Evolutionary conservation across 2,113 vertebrate genomes (phyloP).

Genomic region (Callaeas wilsoni): DNA sequence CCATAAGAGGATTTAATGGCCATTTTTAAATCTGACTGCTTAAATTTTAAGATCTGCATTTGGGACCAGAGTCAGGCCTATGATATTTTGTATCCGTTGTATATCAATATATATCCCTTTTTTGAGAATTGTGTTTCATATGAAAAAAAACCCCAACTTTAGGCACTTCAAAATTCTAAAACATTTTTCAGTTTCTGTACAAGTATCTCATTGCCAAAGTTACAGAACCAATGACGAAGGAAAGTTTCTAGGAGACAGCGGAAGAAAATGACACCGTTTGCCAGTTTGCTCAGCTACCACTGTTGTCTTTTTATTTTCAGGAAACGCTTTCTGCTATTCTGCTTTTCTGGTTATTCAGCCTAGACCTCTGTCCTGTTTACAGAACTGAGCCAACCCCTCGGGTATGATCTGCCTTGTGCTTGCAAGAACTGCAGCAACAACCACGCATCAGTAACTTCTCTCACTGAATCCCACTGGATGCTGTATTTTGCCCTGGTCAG

Average conservation of each 20-base stretch:
- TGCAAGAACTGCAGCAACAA: neutral
- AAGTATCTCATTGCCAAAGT: neutral
- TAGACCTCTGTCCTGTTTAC: neutral
- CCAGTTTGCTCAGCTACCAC: neutral
- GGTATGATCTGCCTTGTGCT: neutral
- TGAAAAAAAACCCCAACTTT: neutral
- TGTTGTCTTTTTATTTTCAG: slow-evolving; percentile 64
- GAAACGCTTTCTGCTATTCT: neutral
- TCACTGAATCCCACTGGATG: neutral
- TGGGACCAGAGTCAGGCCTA: neutral
- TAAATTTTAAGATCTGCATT: neutral
- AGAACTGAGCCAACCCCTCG: neutral
- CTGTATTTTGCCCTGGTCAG: neutral
- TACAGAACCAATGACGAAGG: neutral
- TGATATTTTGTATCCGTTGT: neutral
- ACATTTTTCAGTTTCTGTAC: neutral
- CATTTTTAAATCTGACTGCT: neutral
- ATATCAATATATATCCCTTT: neutral
- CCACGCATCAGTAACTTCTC: neutral
- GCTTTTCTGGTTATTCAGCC: neutral
- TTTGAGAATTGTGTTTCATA: neutral
- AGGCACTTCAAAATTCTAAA: neutral
- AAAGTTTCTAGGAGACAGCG: neutral
- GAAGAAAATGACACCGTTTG: neutral
- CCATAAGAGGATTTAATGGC: neutral